Evolutionary conservation across 2,888 invertebrate species (phyloP).

Genomic region (Himalopsyche tibetana): DNA sequence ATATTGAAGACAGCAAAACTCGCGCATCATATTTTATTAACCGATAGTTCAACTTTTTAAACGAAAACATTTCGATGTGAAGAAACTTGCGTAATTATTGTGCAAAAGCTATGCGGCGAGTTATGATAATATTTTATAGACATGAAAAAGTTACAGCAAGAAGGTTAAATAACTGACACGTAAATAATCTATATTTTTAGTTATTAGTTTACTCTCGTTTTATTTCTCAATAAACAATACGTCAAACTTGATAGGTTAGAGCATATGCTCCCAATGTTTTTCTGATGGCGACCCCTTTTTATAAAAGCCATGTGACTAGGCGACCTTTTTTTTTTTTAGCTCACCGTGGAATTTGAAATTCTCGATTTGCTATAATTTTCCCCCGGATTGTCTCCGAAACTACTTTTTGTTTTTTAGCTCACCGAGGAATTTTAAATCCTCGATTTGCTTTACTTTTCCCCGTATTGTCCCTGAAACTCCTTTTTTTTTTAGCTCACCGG

Average conservation of each 20-base stretch:
- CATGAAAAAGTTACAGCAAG: neutral
- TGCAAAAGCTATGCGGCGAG: neutral
- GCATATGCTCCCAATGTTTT: no score
- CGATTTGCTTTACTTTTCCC: no score
- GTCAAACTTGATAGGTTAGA: slow-evolving; percentile 6
- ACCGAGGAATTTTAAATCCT: no score
- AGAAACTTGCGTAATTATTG: neutral
- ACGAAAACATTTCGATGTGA: slow-evolving; percentile 22
- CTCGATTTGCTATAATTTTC: no score
- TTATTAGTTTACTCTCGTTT: neutral
- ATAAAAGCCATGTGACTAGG: no score
- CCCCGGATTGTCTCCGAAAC: no score
- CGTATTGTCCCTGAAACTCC: no score
- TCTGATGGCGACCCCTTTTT: no score
- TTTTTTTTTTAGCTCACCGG: no score
- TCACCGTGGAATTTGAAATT: no score
- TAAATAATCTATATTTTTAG: neutral
- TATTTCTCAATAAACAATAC: neutral
- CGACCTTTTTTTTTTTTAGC: no score
- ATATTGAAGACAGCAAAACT: neutral
- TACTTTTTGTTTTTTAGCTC: no score
- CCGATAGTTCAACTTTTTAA: slow-evolving; percentile 11
- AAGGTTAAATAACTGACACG: neutral
- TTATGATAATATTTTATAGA: neutral
- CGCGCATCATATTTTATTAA: neutral